A percentile compares a stretch with the other conserved stretches of the same genome.
Conservation (phyloP, 2,113 vertebrate genomes). For the Turnix velox region DNA sequence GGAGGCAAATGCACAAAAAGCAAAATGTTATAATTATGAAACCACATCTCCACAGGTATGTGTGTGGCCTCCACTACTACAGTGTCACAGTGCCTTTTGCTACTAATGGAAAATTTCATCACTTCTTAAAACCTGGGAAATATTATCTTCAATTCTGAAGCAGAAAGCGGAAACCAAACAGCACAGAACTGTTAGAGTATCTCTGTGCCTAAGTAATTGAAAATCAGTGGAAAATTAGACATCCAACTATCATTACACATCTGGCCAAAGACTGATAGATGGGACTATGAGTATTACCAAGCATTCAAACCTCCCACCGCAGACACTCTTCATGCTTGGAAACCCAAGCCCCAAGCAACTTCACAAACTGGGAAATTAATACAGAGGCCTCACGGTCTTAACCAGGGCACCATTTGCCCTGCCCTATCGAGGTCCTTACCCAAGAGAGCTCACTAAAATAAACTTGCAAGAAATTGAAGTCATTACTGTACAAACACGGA, state of each 20-base stretch:
- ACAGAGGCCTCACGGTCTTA: neutral
- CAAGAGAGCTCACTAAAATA: slow-evolving; percentile 43
- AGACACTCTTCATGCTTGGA: neutral
- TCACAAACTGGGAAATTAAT: slow-evolving; percentile 36
- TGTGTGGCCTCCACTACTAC: neutral
- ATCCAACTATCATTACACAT: neutral
- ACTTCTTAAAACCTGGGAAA: neutral
- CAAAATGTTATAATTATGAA: neutral
- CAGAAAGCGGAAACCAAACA: neutral
- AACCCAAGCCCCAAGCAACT: slow-evolving; percentile 34
- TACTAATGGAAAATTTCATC: neutral
- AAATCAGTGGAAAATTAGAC: neutral
- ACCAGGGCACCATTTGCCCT: neutral
- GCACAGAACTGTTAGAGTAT: neutral
- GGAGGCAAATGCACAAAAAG: neutral
- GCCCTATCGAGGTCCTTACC: neutral
- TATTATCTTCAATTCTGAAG: neutral
- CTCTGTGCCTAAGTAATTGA: neutral
- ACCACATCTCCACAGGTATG: neutral
- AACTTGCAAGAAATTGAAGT: slow-evolving; percentile 53
- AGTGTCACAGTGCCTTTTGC: neutral
- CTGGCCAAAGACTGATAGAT: neutral
- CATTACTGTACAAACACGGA: neutral
- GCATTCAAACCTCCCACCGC: neutral
- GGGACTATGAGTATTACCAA: neutral